A percentile compares a stretch with the other conserved stretches of the same genome.
Evolutionary conservation across 2,797 vertebrate species (phyloP).

Genomic region (Macroramphosus scolopax): DNA sequence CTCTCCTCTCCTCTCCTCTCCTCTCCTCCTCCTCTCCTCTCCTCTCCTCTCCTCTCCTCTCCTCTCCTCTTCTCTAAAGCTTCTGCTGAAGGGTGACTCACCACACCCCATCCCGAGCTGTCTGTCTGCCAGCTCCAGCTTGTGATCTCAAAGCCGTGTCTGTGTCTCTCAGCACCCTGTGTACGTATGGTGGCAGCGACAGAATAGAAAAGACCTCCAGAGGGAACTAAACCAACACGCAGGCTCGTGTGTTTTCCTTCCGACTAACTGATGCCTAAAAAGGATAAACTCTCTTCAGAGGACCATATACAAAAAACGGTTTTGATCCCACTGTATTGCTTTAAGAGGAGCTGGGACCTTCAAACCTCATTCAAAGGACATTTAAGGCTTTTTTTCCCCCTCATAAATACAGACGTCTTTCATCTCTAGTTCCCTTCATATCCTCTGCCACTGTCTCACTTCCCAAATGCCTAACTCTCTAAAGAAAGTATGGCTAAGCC

Average conservation of each 20-base stretch:
- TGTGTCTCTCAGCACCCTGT: constrained; percentile 22
- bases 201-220: constrained; percentile 15
- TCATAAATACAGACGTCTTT: constrained; percentile 26
- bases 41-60: constrained; percentile 2
- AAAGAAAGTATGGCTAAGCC: constrained; percentile 60
- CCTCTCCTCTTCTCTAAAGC: constrained; percentile 8
- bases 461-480: constrained; percentile 44
- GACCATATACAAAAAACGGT: neutral
- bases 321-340: constrained; percentile 1
- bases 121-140: constrained; percentile 39
- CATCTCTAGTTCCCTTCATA: constrained; percentile 17
- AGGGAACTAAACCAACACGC: constrained; percentile 25
- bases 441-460: constrained; percentile 24
- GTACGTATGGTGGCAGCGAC: constrained; percentile 28
- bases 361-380: constrained; percentile 2
- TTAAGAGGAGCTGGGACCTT: constrained; percentile 1
- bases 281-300: neutral
- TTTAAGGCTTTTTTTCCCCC: constrained; percentile 3
- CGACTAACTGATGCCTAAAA: constrained; percentile 8
- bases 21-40: too few species aligned
- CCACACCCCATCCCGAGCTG: constrained; percentile 32
- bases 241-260: constrained; percentile 8
- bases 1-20: too few species aligned
- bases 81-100: constrained; percentile 47
- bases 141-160: constrained; percentile 44